Evolutionary conservation across 2,888 invertebrate genomes (phyloP), one percentile per base, ranked within the genome.

Genomic region (Lepeophtheirus nordmannii): DNA sequence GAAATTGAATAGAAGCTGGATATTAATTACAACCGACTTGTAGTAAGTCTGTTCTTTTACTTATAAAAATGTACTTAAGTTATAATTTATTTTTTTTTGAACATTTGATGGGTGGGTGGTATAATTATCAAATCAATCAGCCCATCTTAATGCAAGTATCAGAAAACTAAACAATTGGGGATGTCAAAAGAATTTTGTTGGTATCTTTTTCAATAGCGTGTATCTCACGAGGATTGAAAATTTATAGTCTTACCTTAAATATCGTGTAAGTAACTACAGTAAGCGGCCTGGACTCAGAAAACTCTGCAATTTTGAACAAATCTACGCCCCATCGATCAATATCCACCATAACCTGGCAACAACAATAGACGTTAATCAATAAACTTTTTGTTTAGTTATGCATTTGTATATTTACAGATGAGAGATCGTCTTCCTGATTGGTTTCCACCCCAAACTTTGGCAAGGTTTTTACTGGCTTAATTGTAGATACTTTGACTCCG

Each of bases 251-350:
- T 74, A 87, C 86, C 78, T 87, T 87, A 80, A 97, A 91, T 72
- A 93, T 87, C 71, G 90, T 85, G 78, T 92, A 98, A 65, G 92
- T 91, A 71, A 97, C 86, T 74, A 89, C 87, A 69, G 97, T 97
- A 69, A 98, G 82, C 69, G 97, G 94, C 73, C 92, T 84, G 74
- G 87, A 87, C 76, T 84, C 87, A 71, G 94, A 90, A 71, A 91
- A 80, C 73, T 94, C 91, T 72, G 89, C 85, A 76, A 98, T 86
- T 78, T 87, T 87, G 83, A 98, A 98, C 74, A 97, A 89, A 78
- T 98, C 94, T 71, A 96, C 85, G 71, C 97, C 97, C 97, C 97
- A 98, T 74, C 85, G 86, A 76, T 96, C 90, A 69, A 93, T 80
- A 69, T 89, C 87, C 65, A 82, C 77, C 70, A 82, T 74, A 67